Base-by-base conservation (phyloP, 2,888 invertebrate species). In the Limnephilus rhombicus region DNA sequence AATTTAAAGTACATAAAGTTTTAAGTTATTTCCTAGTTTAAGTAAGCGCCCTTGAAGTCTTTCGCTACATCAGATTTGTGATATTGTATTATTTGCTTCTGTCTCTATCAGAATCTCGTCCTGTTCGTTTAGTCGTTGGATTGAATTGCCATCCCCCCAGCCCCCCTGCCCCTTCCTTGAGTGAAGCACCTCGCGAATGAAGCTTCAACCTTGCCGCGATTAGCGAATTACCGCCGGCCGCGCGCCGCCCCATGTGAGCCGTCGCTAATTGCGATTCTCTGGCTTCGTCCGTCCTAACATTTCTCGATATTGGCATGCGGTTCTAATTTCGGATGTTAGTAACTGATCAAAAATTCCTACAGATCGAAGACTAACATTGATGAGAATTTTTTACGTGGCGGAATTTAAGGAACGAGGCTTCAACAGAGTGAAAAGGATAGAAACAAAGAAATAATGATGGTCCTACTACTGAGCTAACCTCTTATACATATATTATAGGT, bases 181-280 rank as follows among this genome's bases (percentile, higher is more conserved):
- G 91, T n/a, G 90, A 68, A 83, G 91, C 89, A 89, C 92, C 88
- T 37, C 91, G 53, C 91, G 85, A 83, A 91, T 89, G 83, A 91
- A 91, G 91, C 91, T 89, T 89, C 88, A 91, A 91, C 92, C 92
- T 92, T 92, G 92, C 92, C 91, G 92, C 92, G 92, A 91, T 92
- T 92, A 91, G 91, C 91, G 91, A 92, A 92, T 92, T 92, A 92
- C 92, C 68, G 85, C 90, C 37, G 80, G 34, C 31, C 31, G 88
- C 68, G 4, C 49, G 13, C 13, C 80, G 88, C 49, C 11, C 80
- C 80, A 41, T 80, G 80, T n/a, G 24, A 31, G 88, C 37, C 88
- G 88, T 80, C 80, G 88, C 88, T 89, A 89, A 89, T 89, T 89
- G 88, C 37, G 88, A 37, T 89, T 80, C 80, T 12, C 88, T 80